These are phyloP conservation scores for Nomia melanderi DNA, from an alignment of 1,140 invertebrate genomes.

Conservation along the genomic window DNA sequence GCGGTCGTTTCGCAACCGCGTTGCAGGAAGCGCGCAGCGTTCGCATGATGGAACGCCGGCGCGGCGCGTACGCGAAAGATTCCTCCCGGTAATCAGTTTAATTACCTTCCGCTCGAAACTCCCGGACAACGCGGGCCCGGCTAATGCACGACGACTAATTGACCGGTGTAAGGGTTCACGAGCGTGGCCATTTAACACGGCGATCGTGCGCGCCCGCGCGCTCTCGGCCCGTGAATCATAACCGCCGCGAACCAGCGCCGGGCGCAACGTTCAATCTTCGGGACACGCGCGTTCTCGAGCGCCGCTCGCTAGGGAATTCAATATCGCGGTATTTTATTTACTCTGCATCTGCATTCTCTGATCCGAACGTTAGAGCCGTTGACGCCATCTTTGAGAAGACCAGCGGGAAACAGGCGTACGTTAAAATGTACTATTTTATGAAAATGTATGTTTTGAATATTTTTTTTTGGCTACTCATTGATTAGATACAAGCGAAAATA, in stretches of 20 bases:
- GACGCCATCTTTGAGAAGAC: too few relatives aligned
- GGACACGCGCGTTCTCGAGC: too few relatives aligned
- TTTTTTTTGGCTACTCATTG: too few relatives aligned
- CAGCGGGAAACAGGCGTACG: too few relatives aligned
- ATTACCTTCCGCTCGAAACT: slow-evolving; percentile 56
- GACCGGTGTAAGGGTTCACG: slow-evolving; percentile 50
- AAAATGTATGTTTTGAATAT: too few relatives aligned
- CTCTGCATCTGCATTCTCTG: too few relatives aligned
- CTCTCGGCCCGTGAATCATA: slow-evolving; percentile 40
- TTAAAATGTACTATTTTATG: too few relatives aligned
- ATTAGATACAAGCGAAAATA: too few relatives aligned
- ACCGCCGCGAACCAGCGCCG: slow-evolving; percentile 31
- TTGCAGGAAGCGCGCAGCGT: slow-evolving; percentile 39
- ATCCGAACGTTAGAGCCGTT: too few relatives aligned
- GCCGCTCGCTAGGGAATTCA: too few relatives aligned
- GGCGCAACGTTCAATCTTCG: slow-evolving; percentile 11
- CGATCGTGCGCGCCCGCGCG: slow-evolving; percentile 41
- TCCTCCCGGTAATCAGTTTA: slow-evolving; percentile 48
- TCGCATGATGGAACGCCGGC: slow-evolving; percentile 29
- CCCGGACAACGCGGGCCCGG: slow-evolving; percentile 38
- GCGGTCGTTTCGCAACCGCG: slow-evolving; percentile 6
- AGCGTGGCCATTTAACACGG: slow-evolving; percentile 42
- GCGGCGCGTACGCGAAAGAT: slow-evolving; percentile 43
- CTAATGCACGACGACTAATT: slow-evolving; percentile 52
- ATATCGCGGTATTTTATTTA: too few relatives aligned